Evolutionary conservation across 1,140 invertebrate species (phyloP).

Genomic region (Aricia agestis): DNA sequence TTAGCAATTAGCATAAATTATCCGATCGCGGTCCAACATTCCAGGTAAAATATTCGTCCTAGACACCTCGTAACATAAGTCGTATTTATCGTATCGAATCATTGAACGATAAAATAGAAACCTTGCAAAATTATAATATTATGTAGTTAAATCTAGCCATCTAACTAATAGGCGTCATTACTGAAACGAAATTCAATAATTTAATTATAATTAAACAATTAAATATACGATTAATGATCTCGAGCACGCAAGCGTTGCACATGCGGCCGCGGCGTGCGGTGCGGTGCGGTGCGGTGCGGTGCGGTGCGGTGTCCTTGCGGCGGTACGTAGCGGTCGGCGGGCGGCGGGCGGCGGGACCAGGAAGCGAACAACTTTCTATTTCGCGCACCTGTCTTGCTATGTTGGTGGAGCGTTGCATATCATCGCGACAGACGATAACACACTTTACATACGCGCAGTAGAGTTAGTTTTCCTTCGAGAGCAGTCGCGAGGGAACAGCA

Average conservation of each 20-base stretch:
- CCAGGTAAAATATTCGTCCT: no score
- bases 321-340: constrained; percentile 4
- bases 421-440: constrained; percentile 32
- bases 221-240: background rate
- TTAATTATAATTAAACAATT: background rate
- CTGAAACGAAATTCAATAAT: background rate
- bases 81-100: background rate
- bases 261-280: background rate
- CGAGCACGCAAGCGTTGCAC: background rate
- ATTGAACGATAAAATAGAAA: background rate
- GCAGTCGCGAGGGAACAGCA: background rate
- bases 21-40: no score
- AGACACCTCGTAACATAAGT: no score
- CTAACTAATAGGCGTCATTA: background rate
- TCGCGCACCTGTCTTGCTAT: constrained; percentile 68
- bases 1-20: no score
- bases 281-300: no score
- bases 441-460: constrained; percentile 28
- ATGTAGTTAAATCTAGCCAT: background rate
- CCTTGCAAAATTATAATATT: background rate
- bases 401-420: constrained; percentile 44
- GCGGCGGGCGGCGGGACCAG: constrained; percentile 63
- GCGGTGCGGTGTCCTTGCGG: no score
- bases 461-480: background rate
- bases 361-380: constrained; percentile 75